A percentile compares a stretch with the other conserved stretches of the same genome.
These are phyloP conservation scores for Idaea dimidiata DNA, from an alignment of 2,888 invertebrate species.

Conservation along the genomic window DNA sequence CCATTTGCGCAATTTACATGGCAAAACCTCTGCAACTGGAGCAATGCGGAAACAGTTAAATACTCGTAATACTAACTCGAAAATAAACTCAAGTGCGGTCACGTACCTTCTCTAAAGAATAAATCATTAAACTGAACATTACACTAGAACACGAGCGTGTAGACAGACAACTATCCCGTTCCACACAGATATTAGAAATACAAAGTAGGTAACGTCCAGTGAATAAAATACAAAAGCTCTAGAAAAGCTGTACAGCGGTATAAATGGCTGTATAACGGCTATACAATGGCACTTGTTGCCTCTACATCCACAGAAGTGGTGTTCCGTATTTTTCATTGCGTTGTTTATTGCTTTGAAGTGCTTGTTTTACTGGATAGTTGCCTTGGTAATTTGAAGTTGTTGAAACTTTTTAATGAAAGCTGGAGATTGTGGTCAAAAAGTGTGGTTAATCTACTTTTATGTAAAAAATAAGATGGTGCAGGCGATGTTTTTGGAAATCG, in stretches of 20 bases:
- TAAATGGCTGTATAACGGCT: constrained; percentile 19
- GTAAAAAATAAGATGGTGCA: no score
- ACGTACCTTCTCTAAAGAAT: neutral
- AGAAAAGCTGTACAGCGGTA: constrained; percentile 16
- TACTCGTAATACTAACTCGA: no score
- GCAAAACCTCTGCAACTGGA: no score
- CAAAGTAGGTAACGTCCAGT: constrained; percentile 12
- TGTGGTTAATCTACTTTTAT: neutral
- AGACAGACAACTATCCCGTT: neutral
- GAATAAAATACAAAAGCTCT: constrained; percentile 17
- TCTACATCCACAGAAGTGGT: constrained; percentile 18
- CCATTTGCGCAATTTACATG: no score
- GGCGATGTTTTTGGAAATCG: no score
- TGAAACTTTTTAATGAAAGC: neutral
- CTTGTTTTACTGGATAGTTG: neutral
- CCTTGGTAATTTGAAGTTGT: neutral
- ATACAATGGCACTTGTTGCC: constrained; percentile 32
- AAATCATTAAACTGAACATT: neutral
- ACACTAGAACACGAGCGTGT: neutral
- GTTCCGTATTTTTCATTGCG: constrained; percentile 11
- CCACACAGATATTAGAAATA: neutral
- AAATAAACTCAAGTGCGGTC: no score
- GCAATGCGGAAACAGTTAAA: no score
- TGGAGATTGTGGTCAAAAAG: neutral
- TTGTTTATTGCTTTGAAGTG: constrained; percentile 30